Evolutionary conservation across 2,888 invertebrate genomes (phyloP).

Genomic region (Lingula anatina): DNA sequence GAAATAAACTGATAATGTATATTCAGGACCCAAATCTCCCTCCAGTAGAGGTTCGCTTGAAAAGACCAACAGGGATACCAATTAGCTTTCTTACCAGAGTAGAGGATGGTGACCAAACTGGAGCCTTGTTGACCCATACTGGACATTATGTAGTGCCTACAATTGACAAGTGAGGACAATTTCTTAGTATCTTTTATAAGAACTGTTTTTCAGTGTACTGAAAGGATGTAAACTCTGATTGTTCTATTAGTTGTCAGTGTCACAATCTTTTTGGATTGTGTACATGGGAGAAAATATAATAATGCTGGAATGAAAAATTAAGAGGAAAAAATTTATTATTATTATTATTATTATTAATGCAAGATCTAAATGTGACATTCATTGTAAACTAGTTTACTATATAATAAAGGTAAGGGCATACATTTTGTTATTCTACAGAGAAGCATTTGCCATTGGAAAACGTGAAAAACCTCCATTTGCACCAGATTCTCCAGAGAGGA

Average conservation of each 20-base stretch:
- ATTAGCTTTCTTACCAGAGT: conserved; percentile 91
- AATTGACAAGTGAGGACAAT: conserved; percentile 71
- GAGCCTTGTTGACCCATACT: conserved; percentile 83
- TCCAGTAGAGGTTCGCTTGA: conserved; percentile 63
- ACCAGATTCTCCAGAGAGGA: conserved; percentile 51
- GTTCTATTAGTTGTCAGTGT: not conserved
- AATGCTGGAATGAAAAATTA: too few relatives aligned
- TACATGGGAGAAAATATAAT: too few relatives aligned
- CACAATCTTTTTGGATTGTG: too few relatives aligned
- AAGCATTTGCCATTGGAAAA: conserved; percentile 73
- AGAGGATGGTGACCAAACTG: conserved; percentile 81
- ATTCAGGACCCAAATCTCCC: not conserved
- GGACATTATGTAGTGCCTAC: conserved; percentile 85
- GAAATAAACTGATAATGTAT: not conserved
- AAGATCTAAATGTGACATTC: too few relatives aligned
- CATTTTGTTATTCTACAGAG: conserved; percentile 53
- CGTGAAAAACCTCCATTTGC: conserved; percentile 66
- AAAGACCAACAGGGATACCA: conserved; percentile 95
- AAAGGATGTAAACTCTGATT: not conserved
- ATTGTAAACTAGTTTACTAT: too few relatives aligned
- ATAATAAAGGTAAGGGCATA: too few relatives aligned
- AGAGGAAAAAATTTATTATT: too few relatives aligned
- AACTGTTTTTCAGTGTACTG: not conserved
- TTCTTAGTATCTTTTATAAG: too few relatives aligned
- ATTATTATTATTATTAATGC: too few relatives aligned